Percentiles rank a stretch among this genome's conserved stretches.
These are phyloP conservation scores for Hapalemur alaotrensis DNA, from an alignment of 2,797 vertebrate genomes.

Conservation along the genomic window DNA sequence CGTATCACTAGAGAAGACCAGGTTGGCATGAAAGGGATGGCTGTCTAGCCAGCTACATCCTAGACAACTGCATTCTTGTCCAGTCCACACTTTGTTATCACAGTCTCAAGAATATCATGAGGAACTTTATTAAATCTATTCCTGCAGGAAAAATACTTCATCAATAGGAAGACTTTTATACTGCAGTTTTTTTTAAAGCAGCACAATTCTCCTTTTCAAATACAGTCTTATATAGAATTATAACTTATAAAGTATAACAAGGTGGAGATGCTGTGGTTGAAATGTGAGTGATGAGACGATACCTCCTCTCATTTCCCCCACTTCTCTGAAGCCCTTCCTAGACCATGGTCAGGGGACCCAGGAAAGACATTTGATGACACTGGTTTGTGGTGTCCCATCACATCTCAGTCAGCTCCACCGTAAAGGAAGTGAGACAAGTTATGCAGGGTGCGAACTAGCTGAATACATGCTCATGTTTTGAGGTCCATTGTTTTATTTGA, in stretches of 20 bases:
- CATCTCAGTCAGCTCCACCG: background rate
- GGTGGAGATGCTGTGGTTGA: background rate
- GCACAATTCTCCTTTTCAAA: background rate
- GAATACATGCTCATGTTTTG: background rate
- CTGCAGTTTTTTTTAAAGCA: background rate
- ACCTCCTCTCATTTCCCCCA: background rate
- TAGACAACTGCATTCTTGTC: background rate
- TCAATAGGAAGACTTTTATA: background rate
- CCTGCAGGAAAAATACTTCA: background rate
- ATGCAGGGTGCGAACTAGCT: background rate
- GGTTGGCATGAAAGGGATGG: background rate
- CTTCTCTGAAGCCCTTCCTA: background rate
- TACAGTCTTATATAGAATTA: background rate
- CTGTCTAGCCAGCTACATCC: background rate
- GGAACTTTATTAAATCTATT: background rate
- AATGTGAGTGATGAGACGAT: background rate
- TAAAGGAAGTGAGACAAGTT: background rate
- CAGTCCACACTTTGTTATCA: background rate
- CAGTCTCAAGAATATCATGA: background rate
- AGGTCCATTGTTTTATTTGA: background rate
- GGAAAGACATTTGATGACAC: background rate
- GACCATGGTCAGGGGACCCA: background rate
- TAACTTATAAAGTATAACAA: background rate
- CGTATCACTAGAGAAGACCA: background rate
- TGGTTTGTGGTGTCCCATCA: background rate